phyloP scores from a whole-genome alignment of 1,140 invertebrate genomes.

The Asbolus verrucosus region DNA sequence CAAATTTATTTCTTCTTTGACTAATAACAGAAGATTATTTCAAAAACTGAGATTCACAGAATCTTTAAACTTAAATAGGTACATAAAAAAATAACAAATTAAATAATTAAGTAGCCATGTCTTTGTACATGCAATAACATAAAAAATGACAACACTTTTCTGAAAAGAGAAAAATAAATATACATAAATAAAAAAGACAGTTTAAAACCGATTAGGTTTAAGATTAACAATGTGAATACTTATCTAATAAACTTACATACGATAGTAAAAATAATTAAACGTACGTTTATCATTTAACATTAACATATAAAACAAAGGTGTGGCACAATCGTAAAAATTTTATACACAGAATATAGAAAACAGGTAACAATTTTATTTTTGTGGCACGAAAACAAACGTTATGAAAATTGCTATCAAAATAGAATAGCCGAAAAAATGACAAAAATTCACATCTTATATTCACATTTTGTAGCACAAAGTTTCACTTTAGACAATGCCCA shows the following conservation, averaged over 20 bases:
- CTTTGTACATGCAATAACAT: constrained; percentile 57
- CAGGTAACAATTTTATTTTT: constrained; percentile 53
- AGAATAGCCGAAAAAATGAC: background rate
- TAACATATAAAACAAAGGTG: constrained; percentile 54
- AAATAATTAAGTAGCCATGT: constrained; percentile 57
- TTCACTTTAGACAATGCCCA: constrained; percentile 49
- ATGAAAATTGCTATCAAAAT: background rate
- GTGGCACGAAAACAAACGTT: constrained; percentile 47
- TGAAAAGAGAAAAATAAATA: constrained; percentile 54
- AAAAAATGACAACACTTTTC: constrained; percentile 50
- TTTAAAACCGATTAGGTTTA: constrained; percentile 52
- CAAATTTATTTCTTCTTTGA: constrained; percentile 52
- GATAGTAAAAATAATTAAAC: constrained; percentile 49
- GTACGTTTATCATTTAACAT: constrained; percentile 54
- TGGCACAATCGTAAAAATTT: constrained; percentile 52
- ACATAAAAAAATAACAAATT: constrained; percentile 57
- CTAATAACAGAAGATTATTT: constrained; percentile 52
- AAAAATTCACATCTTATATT: constrained; percentile 15
- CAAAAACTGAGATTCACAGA: constrained; percentile 55
- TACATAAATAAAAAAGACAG: constrained; percentile 54
- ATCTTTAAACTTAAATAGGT: constrained; percentile 53
- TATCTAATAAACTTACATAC: constrained; percentile 47
- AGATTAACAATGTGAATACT: constrained; percentile 52
- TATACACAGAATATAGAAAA: constrained; percentile 46
- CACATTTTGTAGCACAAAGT: constrained; percentile 7